Conservation (phyloP, 2,113 vertebrate species). For the Semicossyphus pulcher region DNA sequence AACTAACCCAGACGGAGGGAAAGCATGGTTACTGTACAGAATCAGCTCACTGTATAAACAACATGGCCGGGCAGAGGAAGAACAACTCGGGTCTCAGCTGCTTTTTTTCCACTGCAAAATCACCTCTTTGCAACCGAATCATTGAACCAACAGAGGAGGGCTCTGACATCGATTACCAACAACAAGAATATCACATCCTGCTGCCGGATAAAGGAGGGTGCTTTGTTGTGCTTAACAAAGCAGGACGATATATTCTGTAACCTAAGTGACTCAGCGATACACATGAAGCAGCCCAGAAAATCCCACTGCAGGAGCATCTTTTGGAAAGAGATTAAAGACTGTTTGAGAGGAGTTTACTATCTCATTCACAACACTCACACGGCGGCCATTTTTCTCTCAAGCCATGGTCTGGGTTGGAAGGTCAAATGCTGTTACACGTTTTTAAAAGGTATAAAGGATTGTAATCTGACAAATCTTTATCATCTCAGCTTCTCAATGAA, state of each 20-base stretch:
- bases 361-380: too few species aligned
- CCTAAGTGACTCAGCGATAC: not conserved
- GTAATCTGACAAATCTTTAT: too few species aligned
- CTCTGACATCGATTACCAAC: constrained; percentile 29
- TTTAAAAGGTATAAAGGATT: too few species aligned
- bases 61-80: not conserved
- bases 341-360: not conserved
- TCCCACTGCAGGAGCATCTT: not conserved
- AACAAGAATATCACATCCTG: constrained; percentile 26
- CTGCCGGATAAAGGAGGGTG: not conserved
- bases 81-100: constrained; percentile 7
- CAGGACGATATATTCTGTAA: not conserved
- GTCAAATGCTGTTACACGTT: too few species aligned
- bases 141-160: constrained; percentile 3
- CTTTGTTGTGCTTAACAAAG: constrained; percentile 30
- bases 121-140: constrained; percentile 7
- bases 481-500: too few species aligned
- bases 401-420: not conserved
- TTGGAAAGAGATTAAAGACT: not conserved
- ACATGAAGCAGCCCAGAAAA: constrained; percentile 3
- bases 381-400: too few species aligned
- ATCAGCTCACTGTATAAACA: constrained; percentile 8
- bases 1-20: constrained; percentile 12
- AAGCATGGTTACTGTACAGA: constrained; percentile 6
- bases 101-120: constrained; percentile 18